phyloP scores from a whole-genome alignment of 2,888 invertebrate genomes.

The Aplocera efformata region DNA sequence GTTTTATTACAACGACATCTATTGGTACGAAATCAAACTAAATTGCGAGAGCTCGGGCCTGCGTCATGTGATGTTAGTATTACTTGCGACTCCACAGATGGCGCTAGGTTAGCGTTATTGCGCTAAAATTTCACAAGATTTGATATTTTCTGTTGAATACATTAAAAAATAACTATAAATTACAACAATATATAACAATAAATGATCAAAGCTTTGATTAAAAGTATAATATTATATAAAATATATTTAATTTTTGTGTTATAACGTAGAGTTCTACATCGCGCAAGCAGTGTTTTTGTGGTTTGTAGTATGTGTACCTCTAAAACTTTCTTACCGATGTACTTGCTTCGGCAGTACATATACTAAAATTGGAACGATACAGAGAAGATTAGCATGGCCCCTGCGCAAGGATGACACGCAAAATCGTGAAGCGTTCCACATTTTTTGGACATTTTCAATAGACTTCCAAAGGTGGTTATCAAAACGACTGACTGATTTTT shows the following conservation, averaged over 20 bases:
- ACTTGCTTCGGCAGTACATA: conserved; percentile 55
- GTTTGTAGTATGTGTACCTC: conserved; percentile 11
- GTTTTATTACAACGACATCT: too few relatives aligned
- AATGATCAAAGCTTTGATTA: conserved; percentile 3
- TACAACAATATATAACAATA: background rate
- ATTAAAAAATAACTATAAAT: background rate
- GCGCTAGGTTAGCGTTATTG: background rate
- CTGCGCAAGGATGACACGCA: conserved; percentile 60
- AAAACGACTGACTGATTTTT: too few relatives aligned
- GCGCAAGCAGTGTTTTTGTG: conserved; percentile 23
- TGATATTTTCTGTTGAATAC: background rate
- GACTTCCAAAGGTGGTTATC: background rate
- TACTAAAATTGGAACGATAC: conserved; percentile 56
- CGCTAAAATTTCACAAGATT: background rate
- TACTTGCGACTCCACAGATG: conserved; percentile 2
- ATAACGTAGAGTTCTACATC: conserved; percentile 24
- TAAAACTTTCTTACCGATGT: accelerated
- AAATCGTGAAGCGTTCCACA: conserved; percentile 54
- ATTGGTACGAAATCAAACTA: too few relatives aligned
- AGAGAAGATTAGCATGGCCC: conserved; percentile 45
- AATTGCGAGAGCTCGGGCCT: background rate
- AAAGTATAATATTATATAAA: background rate
- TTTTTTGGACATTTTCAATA: conserved; percentile 32
- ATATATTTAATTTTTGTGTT: background rate
- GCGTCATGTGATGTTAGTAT: background rate